Evolutionary conservation across 2,113 vertebrate genomes (phyloP).

Genomic region (Ifrita kowaldi): DNA sequence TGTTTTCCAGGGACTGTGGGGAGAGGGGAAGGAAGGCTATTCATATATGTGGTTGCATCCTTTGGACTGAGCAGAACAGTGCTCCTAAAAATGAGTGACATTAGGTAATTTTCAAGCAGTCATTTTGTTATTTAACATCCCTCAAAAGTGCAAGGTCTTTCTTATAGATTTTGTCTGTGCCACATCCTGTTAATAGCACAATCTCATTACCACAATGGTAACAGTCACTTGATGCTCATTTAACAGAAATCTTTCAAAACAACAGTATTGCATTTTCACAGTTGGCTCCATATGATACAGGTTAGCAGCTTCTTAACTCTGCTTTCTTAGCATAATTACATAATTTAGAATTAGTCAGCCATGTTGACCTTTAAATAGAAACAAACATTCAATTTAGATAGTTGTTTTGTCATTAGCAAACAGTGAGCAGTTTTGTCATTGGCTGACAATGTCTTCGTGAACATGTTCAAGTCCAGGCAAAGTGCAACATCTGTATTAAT

Average conservation of each 20-base stretch:
- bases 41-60: background rate
- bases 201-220: slow-evolving; percentile 57
- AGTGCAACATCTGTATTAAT: background rate
- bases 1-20: background rate
- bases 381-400: slow-evolving; percentile 36
- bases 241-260: slow-evolving; percentile 58
- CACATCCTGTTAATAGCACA: slow-evolving; percentile 58
- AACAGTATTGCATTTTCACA: slow-evolving; percentile 19
- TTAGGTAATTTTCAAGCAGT: background rate
- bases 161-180: slow-evolving; percentile 39
- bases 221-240: slow-evolving; percentile 24
- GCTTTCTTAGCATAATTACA: slow-evolving; percentile 45
- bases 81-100: background rate
- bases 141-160: slow-evolving; percentile 31
- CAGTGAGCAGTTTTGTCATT: background rate
- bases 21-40: background rate
- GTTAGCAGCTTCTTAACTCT: slow-evolving; percentile 45
- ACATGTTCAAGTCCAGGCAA: background rate
- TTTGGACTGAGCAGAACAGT: background rate
- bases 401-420: slow-evolving; percentile 28
- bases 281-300: background rate
- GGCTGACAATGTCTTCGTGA: background rate
- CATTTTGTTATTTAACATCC: slow-evolving; percentile 48
- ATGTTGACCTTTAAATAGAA: slow-evolving; percentile 38
- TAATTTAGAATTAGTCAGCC: slow-evolving; percentile 45